Percentiles rank a stretch among this genome's conserved stretches.
Conservation (phyloP, 2,888 invertebrate species). For the Drosophila differens region DNA sequence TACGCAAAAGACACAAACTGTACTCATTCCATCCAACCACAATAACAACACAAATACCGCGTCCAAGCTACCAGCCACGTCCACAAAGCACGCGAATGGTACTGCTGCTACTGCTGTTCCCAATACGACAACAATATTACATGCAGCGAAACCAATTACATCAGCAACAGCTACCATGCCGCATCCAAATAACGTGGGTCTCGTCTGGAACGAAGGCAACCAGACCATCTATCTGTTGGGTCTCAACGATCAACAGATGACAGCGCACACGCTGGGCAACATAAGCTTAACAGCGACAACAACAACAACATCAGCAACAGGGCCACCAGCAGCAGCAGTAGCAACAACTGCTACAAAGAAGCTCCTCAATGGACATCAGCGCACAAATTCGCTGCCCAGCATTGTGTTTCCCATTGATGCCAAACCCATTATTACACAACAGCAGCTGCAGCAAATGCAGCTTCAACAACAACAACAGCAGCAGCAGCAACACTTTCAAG, state of each 20-base stretch:
- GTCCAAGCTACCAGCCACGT: slow-evolving; percentile 61
- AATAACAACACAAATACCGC: slow-evolving; percentile 47
- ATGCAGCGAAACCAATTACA: slow-evolving; percentile 55
- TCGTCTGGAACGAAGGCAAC: slow-evolving; percentile 89
- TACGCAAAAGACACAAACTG: slow-evolving; percentile 86
- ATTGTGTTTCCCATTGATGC: slow-evolving; percentile 86
- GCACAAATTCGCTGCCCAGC: slow-evolving; percentile 87
- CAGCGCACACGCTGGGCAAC: slow-evolving; percentile 82
- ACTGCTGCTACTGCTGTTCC: slow-evolving; percentile 18
- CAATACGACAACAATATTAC: slow-evolving; percentile 57
- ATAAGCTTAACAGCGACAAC: slow-evolving; percentile 78
- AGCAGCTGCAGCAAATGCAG: slow-evolving; percentile 83
- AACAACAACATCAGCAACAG: slow-evolving; percentile 47
- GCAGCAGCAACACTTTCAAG: slow-evolving; percentile 69
- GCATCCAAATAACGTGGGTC: slow-evolving; percentile 86
- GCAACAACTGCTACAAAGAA: slow-evolving; percentile 81
- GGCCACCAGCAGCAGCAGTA: slow-evolving; percentile 67
- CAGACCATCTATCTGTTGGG: slow-evolving; percentile 87
- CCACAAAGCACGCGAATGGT: slow-evolving; percentile 48
- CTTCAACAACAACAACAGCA: slow-evolving; percentile 77
- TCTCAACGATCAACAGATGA: slow-evolving; percentile 85
- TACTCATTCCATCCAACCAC: slow-evolving; percentile 86
- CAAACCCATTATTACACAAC: slow-evolving; percentile 68
- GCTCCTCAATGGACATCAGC: slow-evolving; percentile 86
- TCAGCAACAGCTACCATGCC: slow-evolving; percentile 33